phyloP scores from a whole-genome alignment of 2,113 vertebrate genomes.

The Clupea harengus region DNA sequence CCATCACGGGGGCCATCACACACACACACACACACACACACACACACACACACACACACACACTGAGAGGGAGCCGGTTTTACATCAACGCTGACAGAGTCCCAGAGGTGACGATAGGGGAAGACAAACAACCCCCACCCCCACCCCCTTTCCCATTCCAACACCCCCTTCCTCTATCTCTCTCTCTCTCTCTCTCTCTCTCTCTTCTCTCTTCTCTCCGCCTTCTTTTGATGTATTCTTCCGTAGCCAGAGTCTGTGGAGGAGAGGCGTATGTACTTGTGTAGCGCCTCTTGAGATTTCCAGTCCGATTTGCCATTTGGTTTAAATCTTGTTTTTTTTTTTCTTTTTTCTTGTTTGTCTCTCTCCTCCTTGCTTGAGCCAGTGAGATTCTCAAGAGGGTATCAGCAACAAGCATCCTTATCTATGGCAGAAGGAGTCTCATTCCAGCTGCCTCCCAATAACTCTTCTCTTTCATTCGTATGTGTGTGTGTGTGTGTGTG shows the following conservation, averaged over 20 bases:
- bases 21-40: too few species aligned
- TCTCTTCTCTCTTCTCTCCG: not conserved
- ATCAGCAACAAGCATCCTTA: conserved; percentile 20
- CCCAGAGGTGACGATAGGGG: too few species aligned
- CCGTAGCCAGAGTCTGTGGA: not conserved
- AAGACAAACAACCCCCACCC: too few species aligned
- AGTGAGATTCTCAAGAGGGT: not conserved
- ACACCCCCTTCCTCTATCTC: too few species aligned
- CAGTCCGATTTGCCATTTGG: not conserved
- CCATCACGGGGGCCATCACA: too few species aligned
- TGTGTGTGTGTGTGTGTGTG: conserved; percentile 1
- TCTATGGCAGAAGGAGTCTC: not conserved
- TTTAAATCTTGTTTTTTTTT: not conserved
- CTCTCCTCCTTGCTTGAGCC: not conserved
- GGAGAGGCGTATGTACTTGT: not conserved
- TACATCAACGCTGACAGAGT: too few species aligned
- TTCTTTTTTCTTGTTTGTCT: not conserved
- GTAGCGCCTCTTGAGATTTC: not conserved
- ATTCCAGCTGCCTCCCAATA: conserved; percentile 5
- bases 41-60: too few species aligned
- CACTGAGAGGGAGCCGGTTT: too few species aligned
- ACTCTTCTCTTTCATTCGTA: not conserved
- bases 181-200: too few species aligned
- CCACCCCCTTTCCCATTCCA: too few species aligned
- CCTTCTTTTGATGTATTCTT: not conserved